phyloP scores from a whole-genome alignment of 53 echinoderm and acorn worm genomes.

The Zoroaster sp. region DNA sequence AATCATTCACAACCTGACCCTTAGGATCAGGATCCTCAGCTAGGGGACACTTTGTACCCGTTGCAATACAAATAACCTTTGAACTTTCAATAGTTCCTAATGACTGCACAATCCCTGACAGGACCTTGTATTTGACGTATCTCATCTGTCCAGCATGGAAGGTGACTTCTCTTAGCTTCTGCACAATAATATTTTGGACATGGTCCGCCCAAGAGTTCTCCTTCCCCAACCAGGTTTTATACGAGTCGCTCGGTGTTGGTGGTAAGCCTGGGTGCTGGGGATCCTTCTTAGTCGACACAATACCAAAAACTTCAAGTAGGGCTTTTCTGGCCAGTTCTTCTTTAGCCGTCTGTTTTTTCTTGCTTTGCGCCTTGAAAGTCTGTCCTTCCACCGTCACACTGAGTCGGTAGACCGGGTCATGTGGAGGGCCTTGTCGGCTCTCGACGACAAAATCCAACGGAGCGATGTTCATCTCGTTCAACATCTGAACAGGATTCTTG shows the following conservation, averaged over 20 bases:
- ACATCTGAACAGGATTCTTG: conserved; percentile 59
- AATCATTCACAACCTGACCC: conserved; percentile 31
- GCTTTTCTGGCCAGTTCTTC: conserved; percentile 33
- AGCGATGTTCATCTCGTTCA: conserved; percentile 42
- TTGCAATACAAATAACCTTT: conserved; percentile 44
- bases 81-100: not conserved
- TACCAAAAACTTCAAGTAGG: conserved; percentile 26
- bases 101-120: conserved; percentile 56
- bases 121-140: conserved; percentile 50
- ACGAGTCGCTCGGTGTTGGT: conserved; percentile 38
- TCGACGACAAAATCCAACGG: conserved; percentile 17
- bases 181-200: conserved; percentile 34
- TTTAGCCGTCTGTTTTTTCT: conserved; percentile 46
- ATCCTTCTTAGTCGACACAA: conserved; percentile 3
- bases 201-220: conserved; percentile 24
- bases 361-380: conserved; percentile 5
- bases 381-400: conserved; percentile 16
- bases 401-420: conserved; percentile 25
- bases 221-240: conserved; percentile 9
- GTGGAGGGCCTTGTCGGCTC: conserved; percentile 25
- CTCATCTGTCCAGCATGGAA: conserved; percentile 35
- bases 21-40: not conserved
- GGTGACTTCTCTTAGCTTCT: conserved; percentile 31
- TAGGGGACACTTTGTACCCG: conserved; percentile 60
- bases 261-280: not conserved